These are phyloP conservation scores for Lithobates pipiens DNA, from an alignment of 2,797 vertebrate genomes.

Conservation along the genomic window DNA sequence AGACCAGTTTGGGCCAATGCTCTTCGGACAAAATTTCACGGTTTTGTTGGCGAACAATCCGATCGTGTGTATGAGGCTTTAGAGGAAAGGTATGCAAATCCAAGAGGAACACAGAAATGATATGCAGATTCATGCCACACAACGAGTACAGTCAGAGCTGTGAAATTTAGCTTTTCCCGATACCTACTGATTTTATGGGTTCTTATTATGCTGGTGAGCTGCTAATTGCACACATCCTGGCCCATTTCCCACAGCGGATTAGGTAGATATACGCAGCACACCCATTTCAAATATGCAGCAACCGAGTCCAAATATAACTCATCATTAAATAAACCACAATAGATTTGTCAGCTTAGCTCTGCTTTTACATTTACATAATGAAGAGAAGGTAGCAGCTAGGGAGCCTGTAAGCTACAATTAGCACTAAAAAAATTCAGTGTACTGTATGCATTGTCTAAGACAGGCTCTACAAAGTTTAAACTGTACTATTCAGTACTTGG, in stretches of 20 bases:
- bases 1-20: too few relatives aligned
- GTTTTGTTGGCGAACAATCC: too few relatives aligned
- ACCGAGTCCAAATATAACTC: not conserved
- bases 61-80: too few relatives aligned
- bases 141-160: not conserved
- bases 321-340: conserved; percentile 19
- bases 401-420: not conserved
- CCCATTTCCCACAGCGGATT: not conserved
- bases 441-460: too few relatives aligned
- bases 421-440: too few relatives aligned
- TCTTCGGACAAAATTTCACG: too few relatives aligned
- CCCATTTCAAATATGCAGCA: not conserved
- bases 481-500: too few relatives aligned
- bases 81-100: too few relatives aligned
- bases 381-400: not conserved
- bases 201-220: not conserved
- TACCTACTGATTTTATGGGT: not conserved
- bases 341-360: not conserved
- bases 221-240: conserved; percentile 7
- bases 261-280: not conserved
- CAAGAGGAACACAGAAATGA: too few relatives aligned
- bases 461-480: too few relatives aligned
- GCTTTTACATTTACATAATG: conserved; percentile 3
- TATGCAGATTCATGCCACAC: too few relatives aligned
- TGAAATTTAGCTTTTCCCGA: not conserved